Evolutionary conservation across 2,888 invertebrate species (phyloP).

Genomic region (Caenorhabditis drosophilae): DNA sequence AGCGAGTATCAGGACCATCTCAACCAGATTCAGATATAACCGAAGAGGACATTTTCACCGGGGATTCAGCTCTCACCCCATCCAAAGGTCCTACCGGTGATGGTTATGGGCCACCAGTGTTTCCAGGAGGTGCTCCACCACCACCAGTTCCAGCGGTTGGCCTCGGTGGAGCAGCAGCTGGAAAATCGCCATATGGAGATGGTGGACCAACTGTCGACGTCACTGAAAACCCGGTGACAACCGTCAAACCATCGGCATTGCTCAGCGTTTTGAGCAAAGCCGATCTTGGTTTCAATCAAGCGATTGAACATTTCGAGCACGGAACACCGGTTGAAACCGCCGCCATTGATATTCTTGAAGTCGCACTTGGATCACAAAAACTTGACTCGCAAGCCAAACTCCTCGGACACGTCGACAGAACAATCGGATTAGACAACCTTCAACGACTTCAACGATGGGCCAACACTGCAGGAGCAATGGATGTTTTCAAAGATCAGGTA

Average conservation of each 20-base stretch:
- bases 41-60: constrained; percentile 63
- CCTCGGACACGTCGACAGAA: constrained; percentile 66
- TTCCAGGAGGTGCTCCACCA: constrained; percentile 61
- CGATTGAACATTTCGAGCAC: constrained; percentile 65
- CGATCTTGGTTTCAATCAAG: constrained; percentile 67
- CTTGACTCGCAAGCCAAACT: constrained; percentile 67
- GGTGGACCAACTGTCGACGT: constrained; percentile 22
- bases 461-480: constrained; percentile 68
- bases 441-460: constrained; percentile 68
- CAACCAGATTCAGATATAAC: constrained; percentile 31
- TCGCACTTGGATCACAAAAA: constrained; percentile 65
- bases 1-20: too few species aligned
- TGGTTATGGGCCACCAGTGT: constrained; percentile 65
- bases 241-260: constrained; percentile 65
- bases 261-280: constrained; percentile 64
- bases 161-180: constrained; percentile 62
- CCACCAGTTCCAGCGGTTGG: constrained; percentile 58
- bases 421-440: constrained; percentile 67
- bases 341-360: constrained; percentile 66
- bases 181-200: constrained; percentile 53
- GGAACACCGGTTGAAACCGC: constrained; percentile 67
- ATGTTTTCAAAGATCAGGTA: constrained; percentile 67
- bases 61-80: constrained; percentile 62
- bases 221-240: constrained; percentile 57
- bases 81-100: constrained; percentile 67